A percentile compares a stretch with the other conserved stretches of the same genome.
Conservation (phyloP, 2,797 vertebrate genomes). For the Rhinatrema bivittatum region DNA sequence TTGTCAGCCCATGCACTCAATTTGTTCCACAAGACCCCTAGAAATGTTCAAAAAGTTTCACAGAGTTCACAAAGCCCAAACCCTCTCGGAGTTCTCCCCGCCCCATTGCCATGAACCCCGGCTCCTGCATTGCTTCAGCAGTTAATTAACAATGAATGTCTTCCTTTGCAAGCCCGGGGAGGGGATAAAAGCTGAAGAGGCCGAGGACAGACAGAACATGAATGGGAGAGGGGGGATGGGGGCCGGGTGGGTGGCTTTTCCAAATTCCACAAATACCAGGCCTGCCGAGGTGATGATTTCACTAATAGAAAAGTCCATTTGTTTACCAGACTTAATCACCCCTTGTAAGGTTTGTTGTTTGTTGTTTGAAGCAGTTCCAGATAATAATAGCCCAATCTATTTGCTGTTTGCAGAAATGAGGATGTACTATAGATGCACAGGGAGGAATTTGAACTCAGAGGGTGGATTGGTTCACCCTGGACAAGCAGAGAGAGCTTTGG, state of each 20-base stretch:
- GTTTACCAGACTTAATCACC: slow-evolving; percentile 49
- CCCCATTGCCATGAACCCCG: slow-evolving; percentile 32
- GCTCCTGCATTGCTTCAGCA: slow-evolving; percentile 41
- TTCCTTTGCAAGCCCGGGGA: slow-evolving; percentile 44
- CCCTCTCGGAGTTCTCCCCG: no score
- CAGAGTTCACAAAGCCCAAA: no score
- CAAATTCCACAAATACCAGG: slow-evolving; percentile 53
- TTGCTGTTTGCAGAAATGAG: slow-evolving; percentile 6
- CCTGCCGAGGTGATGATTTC: slow-evolving; percentile 49
- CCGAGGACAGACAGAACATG: slow-evolving; percentile 44
- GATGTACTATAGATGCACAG: slow-evolving; percentile 14
- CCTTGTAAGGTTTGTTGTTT: slow-evolving; percentile 53
- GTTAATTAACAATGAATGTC: slow-evolving; percentile 58
- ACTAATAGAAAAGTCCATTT: slow-evolving; percentile 49
- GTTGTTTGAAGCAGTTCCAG: slow-evolving; percentile 34
- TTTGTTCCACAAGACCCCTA: no score
- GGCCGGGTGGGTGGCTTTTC: slow-evolving; percentile 49
- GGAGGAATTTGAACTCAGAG: slow-evolving; percentile 13
- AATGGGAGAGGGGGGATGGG: slow-evolving; percentile 24
- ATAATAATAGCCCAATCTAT: slow-evolving; percentile 37
- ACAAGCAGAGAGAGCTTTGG: no score
- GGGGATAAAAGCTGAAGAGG: slow-evolving; percentile 45
- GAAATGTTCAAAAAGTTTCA: no score
- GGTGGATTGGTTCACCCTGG: no score
- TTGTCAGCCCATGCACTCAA: no score